Evolutionary conservation across 1,140 invertebrate genomes (phyloP).

Genomic region (Rhizoglyphus robini): DNA sequence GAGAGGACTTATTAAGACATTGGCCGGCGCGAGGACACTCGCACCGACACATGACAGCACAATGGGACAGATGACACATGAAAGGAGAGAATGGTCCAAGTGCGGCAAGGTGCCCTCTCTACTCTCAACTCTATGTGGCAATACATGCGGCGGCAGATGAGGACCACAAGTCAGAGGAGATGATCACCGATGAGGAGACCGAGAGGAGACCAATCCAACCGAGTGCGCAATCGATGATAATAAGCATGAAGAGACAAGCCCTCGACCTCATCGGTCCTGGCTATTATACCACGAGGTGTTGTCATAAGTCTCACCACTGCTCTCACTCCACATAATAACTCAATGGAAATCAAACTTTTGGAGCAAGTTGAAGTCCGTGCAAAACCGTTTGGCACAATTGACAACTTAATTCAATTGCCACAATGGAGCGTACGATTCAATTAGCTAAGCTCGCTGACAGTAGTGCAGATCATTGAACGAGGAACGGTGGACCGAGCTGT

Average conservation of each 20-base stretch:
- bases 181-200: neutral
- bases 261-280: neutral
- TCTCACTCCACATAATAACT: too few species aligned
- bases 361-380: too few species aligned
- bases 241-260: slow-evolving; percentile 15
- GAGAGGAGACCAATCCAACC: neutral
- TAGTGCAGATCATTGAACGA: too few species aligned
- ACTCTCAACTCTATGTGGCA: too few species aligned
- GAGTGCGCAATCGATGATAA: slow-evolving; percentile 6
- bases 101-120: neutral
- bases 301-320: neutral
- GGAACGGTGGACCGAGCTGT: neutral
- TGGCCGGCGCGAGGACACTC: neutral
- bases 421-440: slow-evolving; percentile 8
- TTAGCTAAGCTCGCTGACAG: slow-evolving; percentile 11
- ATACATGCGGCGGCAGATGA: neutral
- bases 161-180: neutral
- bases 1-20: slow-evolving; percentile 14
- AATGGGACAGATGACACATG: slow-evolving; percentile 9
- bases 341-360: too few species aligned
- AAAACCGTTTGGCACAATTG: slow-evolving; percentile 11
- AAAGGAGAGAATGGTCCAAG: neutral
- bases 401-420: slow-evolving; percentile 15
- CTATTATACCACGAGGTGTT: neutral
- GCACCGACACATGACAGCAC: slow-evolving; percentile 4